Base-by-base conservation (phyloP, 23 tunicate genomes). In the Ascidia mentula region DNA sequence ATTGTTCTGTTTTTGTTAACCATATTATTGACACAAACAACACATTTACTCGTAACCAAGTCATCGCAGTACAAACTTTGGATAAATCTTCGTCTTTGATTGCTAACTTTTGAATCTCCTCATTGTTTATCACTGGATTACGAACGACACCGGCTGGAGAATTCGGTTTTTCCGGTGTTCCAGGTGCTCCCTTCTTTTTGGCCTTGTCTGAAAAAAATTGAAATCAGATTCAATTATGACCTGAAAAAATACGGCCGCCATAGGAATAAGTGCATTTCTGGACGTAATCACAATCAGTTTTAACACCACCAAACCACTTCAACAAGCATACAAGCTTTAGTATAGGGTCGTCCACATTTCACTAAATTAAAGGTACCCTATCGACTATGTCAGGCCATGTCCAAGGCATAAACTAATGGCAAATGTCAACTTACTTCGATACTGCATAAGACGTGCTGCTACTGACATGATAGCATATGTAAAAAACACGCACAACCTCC, bases 71-170 rank as follows among this genome's bases (percentile, higher is more conserved):
- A 60, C 80, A 37, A 22, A 90, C 96, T 37, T 75, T 76, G n/a
- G 31, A 26, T 20, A 90, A 71, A 39, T 90, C 89, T 80, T 90
- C 96, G 22, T 90, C 96, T 84, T 45, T 80, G 38, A 90, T 87
- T 15, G 86, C 82, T 37, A 90, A 73, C 69, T 45, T 46, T 36
- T 90, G 89, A 22, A 90, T 80, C 3, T 90, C 89, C 9, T 85
- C 83, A 20, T 85, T 77, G 31, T 85, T 69, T 34, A 86, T 80
- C 31, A 78, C 78, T 17, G 82, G 76, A 38, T 73, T 69, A 6
- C 40, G 77, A 45, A 77, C 80, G 34, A 38, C 38, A 60, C 38
- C 45, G 17, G 7, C 80, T 1, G 80, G 80, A 38, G 80, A 79
- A 3, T 31, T 35, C 3, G 74, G 82, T 61, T 78, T 69, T 12